phyloP scores from a whole-genome alignment of 1,140 invertebrate species.

The Eciton burchellii region DNA sequence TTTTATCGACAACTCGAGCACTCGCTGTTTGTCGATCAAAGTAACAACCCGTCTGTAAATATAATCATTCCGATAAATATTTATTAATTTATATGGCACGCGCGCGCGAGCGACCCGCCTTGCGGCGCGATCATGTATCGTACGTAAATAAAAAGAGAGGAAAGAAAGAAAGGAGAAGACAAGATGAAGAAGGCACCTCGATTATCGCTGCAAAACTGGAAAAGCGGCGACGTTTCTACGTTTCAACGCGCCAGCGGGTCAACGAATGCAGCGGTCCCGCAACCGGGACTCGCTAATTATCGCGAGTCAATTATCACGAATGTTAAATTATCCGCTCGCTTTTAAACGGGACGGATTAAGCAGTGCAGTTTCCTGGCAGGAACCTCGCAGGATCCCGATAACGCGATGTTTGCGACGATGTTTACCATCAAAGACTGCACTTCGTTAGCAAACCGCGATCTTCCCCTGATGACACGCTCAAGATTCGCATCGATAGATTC shows the following conservation, averaged over 20 bases:
- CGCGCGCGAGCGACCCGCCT: no score
- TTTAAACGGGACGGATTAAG: conserved; percentile 11
- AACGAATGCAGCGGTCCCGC: no score
- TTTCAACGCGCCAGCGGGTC: no score
- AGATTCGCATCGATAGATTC: conserved; percentile 2
- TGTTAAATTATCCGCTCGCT: conserved; percentile 3
- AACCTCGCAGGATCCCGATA: conserved; percentile 19
- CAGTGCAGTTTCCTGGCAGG: conserved; percentile 15
- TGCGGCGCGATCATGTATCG: no score
- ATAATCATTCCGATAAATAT: conserved; percentile 37
- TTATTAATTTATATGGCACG: conserved; percentile 14
- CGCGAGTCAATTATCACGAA: neutral
- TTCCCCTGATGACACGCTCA: neutral
- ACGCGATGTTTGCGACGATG: neutral
- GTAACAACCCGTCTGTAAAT: conserved; percentile 21
- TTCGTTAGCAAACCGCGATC: conserved; percentile 2
- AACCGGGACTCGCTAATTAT: conserved; percentile 22
- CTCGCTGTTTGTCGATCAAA: conserved; percentile 6
- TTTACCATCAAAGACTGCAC: conserved; percentile 26
- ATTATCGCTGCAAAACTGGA: no score
- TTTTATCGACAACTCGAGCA: neutral
- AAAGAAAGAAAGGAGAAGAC: no score
- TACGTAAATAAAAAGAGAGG: no score
- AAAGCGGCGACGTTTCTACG: no score
- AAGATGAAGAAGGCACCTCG: no score